Conservation (phyloP, 2,888 invertebrate genomes). For the Scaeva pyrastri region DNA sequence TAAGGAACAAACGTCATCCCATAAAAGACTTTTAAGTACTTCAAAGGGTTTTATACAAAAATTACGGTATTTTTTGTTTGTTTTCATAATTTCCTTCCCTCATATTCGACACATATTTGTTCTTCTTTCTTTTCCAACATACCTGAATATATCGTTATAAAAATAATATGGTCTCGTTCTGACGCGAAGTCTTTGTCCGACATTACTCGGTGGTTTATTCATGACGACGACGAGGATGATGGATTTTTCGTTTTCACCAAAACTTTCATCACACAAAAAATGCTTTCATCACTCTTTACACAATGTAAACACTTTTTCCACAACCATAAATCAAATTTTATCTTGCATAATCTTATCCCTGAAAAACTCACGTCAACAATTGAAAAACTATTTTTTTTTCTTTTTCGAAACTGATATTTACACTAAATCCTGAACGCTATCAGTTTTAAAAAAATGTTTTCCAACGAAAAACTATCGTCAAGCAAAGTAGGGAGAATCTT, state of each 20-base stretch:
- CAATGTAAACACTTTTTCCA: slow-evolving; percentile 16
- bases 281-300: slow-evolving; percentile 24
- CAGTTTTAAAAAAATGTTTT: not conserved
- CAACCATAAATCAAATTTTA: slow-evolving; percentile 19
- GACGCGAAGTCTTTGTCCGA: slow-evolving; percentile 6
- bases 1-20: too few species aligned
- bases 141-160: slow-evolving; percentile 13
- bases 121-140: not conserved
- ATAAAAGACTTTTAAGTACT: too few species aligned
- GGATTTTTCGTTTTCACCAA: not conserved
- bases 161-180: slow-evolving; percentile 11
- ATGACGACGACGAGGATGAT: slow-evolving; percentile 9
- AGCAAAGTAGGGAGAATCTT: not conserved
- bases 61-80: too few species aligned
- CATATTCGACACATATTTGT: not conserved
- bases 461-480: not conserved
- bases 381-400: slow-evolving; percentile 3
- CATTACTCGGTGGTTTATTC: slow-evolving; percentile 2
- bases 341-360: slow-evolving; percentile 32
- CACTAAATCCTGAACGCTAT: slow-evolving; percentile 10
- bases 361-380: not conserved
- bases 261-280: not conserved
- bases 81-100: not conserved
- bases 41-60: too few species aligned
- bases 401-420: slow-evolving; percentile 11